Percentiles rank a stretch among this genome's conserved stretches.
phyloP scores from a whole-genome alignment of 2,797 vertebrate species.

The Chaenodraco wilsoni region DNA sequence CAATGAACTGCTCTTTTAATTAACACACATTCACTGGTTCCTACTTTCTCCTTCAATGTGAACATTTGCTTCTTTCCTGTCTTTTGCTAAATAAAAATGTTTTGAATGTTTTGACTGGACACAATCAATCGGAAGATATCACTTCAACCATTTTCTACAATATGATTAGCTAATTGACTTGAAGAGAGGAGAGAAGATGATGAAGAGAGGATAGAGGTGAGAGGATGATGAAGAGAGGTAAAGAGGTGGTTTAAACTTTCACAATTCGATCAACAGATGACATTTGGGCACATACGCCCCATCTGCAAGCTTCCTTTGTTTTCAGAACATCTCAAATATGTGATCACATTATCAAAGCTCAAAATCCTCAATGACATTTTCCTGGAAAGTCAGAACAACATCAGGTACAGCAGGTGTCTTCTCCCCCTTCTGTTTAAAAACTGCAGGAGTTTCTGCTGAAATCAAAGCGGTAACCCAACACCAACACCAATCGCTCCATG shows the following conservation, averaged over 20 bases:
- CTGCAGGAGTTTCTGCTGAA: conserved; percentile 36
- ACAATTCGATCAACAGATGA: not conserved
- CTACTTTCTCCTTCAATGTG: not conserved
- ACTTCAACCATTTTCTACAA: no score
- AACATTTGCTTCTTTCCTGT: not conserved
- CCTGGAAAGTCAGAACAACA: conserved; percentile 5
- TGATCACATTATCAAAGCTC: not conserved
- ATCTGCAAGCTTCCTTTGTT: no score
- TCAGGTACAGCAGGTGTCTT: conserved; percentile 23
- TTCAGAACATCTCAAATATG: no score
- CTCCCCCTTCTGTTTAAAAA: conserved; percentile 22
- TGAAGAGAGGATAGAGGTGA: no score
- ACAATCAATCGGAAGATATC: no score
- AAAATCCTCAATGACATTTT: conserved; percentile 6
- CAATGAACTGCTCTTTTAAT: not conserved
- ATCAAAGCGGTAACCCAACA: conserved; percentile 23
- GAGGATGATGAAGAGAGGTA: no score
- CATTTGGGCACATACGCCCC: not conserved
- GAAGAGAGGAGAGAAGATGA: no score
- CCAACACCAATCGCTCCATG: conserved; percentile 37
- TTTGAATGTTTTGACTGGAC: no score
- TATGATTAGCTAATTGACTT: no score
- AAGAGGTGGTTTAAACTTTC: not conserved
- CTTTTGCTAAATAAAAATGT: not conserved
- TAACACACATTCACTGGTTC: not conserved